A percentile compares a stretch with the other conserved stretches of the same genome.
These are phyloP conservation scores for Teleopsis dalmanni DNA, from an alignment of 1,140 invertebrate species.

Conservation along the genomic window DNA sequence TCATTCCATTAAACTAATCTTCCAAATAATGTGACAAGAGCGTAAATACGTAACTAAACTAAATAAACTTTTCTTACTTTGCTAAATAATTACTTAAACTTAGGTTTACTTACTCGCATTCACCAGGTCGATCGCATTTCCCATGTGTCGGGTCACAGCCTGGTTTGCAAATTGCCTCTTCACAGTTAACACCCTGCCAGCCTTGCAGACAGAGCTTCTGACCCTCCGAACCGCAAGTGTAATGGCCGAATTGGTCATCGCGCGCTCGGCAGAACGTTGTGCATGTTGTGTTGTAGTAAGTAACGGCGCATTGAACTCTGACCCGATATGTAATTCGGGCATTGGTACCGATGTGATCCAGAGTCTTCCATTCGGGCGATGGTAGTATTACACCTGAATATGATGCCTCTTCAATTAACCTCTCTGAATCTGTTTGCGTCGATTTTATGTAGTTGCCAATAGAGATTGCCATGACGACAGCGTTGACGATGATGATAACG, in stretches of 20 bases:
- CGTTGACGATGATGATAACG: slow-evolving; percentile 12
- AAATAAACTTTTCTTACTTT: too few relatives aligned
- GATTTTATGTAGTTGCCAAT: neutral
- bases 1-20: too few relatives aligned
- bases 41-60: neutral
- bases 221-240: slow-evolving; percentile 78
- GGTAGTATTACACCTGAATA: slow-evolving; percentile 86
- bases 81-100: too few relatives aligned
- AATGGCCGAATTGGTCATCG: slow-evolving; percentile 91
- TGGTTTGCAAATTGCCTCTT: slow-evolving; percentile 80
- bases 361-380: slow-evolving; percentile 81
- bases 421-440: slow-evolving; percentile 49
- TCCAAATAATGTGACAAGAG: too few relatives aligned
- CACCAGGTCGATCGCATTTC: slow-evolving; percentile 77
- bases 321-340: slow-evolving; percentile 78
- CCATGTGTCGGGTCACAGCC: slow-evolving; percentile 85
- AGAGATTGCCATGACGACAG: slow-evolving; percentile 12
- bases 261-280: slow-evolving; percentile 85
- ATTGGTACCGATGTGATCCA: slow-evolving; percentile 67
- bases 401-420: slow-evolving; percentile 77
- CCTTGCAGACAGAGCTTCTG: slow-evolving; percentile 86
- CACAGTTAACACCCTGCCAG: slow-evolving; percentile 89
- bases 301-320: slow-evolving; percentile 78
- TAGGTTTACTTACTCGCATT: slow-evolving; percentile 84
- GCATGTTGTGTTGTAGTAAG: slow-evolving; percentile 93